phyloP scores from a whole-genome alignment of 1,140 invertebrate species.

The Vollenhovia emeryi region DNA sequence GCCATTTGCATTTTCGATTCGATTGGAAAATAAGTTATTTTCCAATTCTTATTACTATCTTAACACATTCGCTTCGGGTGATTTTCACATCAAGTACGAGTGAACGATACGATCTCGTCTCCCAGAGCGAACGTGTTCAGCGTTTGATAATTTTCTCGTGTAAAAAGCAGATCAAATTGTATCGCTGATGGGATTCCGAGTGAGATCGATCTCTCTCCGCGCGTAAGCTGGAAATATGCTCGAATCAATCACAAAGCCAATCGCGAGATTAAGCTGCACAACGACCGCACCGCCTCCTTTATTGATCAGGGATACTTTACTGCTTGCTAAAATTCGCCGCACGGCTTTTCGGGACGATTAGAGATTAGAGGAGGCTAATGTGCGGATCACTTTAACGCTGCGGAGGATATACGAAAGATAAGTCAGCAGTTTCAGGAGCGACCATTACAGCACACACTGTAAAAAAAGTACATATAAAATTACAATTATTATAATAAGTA shows the following conservation, averaged over 20 bases:
- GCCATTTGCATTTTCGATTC: neutral
- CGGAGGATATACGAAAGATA: constrained; percentile 29
- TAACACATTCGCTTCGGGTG: too few species aligned
- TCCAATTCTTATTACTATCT: neutral
- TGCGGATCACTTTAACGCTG: constrained; percentile 4
- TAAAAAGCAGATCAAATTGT: constrained; percentile 24
- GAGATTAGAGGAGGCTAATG: constrained; percentile 56
- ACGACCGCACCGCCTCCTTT: constrained; percentile 38
- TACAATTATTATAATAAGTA: too few species aligned
- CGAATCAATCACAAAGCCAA: constrained; percentile 73
- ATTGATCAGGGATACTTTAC: constrained; percentile 60
- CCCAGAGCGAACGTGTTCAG: too few species aligned
- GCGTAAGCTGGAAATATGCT: constrained; percentile 68
- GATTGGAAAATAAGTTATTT: neutral
- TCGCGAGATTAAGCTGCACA: constrained; percentile 64
- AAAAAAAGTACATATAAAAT: too few species aligned
- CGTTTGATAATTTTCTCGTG: constrained; percentile 7
- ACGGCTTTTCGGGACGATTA: constrained; percentile 38
- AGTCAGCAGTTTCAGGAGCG: constrained; percentile 35
- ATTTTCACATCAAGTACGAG: too few species aligned
- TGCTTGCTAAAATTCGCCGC: constrained; percentile 36
- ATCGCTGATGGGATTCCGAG: constrained; percentile 20
- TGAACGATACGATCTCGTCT: too few species aligned
- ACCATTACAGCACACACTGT: neutral
- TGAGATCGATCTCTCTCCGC: constrained; percentile 63